These are phyloP conservation scores for Antedon mediterranea DNA, from an alignment of 53 echinoderm and acorn worm species.

Conservation along the genomic window DNA sequence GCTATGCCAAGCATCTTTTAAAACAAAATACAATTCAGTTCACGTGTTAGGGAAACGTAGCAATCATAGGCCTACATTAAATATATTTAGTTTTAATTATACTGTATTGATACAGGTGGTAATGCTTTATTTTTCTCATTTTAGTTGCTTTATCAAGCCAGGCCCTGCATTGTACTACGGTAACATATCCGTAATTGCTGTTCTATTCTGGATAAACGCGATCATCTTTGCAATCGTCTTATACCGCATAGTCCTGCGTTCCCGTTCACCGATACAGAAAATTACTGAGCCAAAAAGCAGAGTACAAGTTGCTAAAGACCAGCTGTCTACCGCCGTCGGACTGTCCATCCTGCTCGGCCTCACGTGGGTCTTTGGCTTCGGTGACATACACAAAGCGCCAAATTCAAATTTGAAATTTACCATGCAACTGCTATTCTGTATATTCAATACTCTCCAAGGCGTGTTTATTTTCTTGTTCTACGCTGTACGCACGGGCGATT, in stretches of 20 bases:
- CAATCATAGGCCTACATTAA: too few species aligned
- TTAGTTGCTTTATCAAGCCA: constrained; percentile 54
- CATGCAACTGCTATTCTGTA: neutral
- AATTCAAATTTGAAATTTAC: neutral
- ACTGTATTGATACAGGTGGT: too few species aligned
- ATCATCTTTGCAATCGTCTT: constrained; percentile 57
- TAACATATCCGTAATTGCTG: constrained; percentile 48
- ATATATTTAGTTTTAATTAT: too few species aligned
- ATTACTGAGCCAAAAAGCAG: neutral
- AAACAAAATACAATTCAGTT: too few species aligned
- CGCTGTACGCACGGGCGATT: neutral
- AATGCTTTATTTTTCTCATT: neutral
- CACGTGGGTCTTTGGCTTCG: neutral
- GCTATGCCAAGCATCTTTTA: too few species aligned
- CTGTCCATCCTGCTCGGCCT: neutral
- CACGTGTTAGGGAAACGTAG: too few species aligned
- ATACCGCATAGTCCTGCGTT: constrained; percentile 25
- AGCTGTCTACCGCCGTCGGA: neutral
- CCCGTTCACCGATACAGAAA: neutral
- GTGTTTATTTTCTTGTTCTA: neutral
- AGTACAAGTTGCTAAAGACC: neutral
- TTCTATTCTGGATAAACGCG: constrained; percentile 46
- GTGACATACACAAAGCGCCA: neutral
- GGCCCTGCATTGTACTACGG: constrained; percentile 56
- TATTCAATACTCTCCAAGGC: neutral